These are phyloP conservation scores for Papilio polyxenes DNA, from an alignment of 1,140 invertebrate genomes.

Conservation along the genomic window DNA sequence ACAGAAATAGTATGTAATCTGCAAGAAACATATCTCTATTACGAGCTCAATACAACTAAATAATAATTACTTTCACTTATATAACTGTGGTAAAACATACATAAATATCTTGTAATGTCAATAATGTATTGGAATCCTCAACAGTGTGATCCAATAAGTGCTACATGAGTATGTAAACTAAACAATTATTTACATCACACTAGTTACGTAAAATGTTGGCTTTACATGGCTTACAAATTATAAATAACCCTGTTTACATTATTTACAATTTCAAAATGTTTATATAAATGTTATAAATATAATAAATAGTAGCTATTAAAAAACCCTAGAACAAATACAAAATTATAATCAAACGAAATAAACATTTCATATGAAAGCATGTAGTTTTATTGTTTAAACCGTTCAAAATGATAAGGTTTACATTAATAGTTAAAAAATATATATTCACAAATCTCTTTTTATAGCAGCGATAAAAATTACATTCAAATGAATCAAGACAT, in stretches of 20 bases:
- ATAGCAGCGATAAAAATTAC: neutral
- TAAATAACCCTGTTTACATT: neutral
- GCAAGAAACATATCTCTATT: too few species aligned
- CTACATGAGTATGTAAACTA: neutral
- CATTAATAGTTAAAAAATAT: neutral
- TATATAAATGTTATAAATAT: neutral
- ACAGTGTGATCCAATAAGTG: conserved; percentile 31
- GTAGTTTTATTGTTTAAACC: too few species aligned
- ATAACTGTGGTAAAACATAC: neutral
- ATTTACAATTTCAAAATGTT: neutral
- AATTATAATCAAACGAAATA: too few species aligned
- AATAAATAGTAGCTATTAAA: too few species aligned
- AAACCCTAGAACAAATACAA: too few species aligned
- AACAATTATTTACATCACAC: conserved; percentile 27
- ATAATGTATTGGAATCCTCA: conserved; percentile 13
- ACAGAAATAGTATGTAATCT: too few species aligned
- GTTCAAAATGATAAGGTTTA: too few species aligned
- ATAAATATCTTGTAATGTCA: conserved; percentile 21
- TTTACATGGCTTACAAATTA: conserved; percentile 22
- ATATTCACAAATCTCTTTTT: neutral
- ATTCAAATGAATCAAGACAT: neutral
- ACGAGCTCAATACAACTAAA: too few species aligned
- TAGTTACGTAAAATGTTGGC: neutral
- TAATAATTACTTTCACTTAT: neutral
- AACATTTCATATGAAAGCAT: too few species aligned